Evolutionary conservation across 2,797 vertebrate species (phyloP), one percentile per base, ranked within the genome.

Genomic region (Spea hammondii): DNA sequence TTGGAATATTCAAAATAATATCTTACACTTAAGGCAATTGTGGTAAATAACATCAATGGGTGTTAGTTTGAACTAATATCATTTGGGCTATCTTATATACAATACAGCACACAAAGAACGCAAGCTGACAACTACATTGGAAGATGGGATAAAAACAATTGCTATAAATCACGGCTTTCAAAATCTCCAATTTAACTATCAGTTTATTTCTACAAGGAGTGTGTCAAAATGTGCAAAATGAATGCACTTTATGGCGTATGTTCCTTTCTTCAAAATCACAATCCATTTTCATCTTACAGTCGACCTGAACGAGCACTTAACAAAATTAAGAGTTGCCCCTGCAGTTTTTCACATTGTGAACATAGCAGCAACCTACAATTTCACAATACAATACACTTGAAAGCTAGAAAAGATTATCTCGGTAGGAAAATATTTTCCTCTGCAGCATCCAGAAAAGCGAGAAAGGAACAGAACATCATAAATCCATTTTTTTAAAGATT

Each of bases 391-490:
- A 5, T 70, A 80, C 53, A 7, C 60, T 55, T 13, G 50, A 79
- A 81, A 84, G 83, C 76, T 53, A 57, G 76, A 85, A 84, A 51
- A 76, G 76, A 79, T 70, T 60, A 77, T 76, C 82, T 76, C n/a
- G 47, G 66, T 32, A 86, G 79, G 75, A 84, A 85, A 85, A 85
- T 6, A 66, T 70, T 76, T 83, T 80, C 77, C 54, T 14, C 50
- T 69, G 48, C 13, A 6, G 14, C 47, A 68, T 68, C 14, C 11
- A 7, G 3, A 73, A 1, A 69, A 62, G 7, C n/a, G 8, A 62
- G 14, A 9, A 32, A 62, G 1, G 44, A 17, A 62, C 32, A 32
- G 32, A 2, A 12, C 59, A 62, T 4, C 59, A 12, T 6, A 17
- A 62, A 32, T 12, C 14, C 9, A 8, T 62, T 62, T 62, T 32